Evolutionary conservation across 1,140 invertebrate genomes (phyloP).

Genomic region (Papilio helenus): DNA sequence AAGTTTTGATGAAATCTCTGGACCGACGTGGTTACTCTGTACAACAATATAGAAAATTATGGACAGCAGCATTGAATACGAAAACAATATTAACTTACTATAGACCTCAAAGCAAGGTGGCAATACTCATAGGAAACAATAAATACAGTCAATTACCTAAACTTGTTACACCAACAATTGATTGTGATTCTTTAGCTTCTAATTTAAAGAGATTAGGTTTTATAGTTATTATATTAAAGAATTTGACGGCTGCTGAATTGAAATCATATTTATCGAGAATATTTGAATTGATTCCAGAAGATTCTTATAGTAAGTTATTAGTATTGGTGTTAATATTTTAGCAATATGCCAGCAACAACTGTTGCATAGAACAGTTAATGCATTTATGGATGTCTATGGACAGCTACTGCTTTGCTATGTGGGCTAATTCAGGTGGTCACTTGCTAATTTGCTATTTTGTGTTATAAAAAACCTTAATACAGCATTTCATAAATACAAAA

Average conservation of each 20-base stretch:
- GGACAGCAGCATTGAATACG: constrained; percentile 48
- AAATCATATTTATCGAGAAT: constrained; percentile 60
- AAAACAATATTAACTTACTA: constrained; percentile 61
- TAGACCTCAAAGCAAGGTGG: constrained; percentile 66
- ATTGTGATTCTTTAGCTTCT: constrained; percentile 68
- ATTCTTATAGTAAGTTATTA: constrained; percentile 78
- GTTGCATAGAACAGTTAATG: no score
- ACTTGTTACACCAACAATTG: constrained; percentile 71
- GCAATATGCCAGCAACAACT: no score
- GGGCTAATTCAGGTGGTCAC: no score
- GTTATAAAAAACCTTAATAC: no score
- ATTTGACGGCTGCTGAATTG: constrained; percentile 59
- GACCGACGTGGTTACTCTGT: constrained; percentile 59
- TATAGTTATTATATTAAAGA: constrained; percentile 66
- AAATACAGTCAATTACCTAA: constrained; percentile 72
- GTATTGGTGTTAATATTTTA: constrained; percentile 31
- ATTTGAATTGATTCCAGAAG: constrained; percentile 59
- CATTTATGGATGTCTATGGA: no score
- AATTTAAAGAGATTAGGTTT: constrained; percentile 72
- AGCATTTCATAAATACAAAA: no score
- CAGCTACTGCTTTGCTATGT: no score
- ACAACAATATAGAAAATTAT: constrained; percentile 53
- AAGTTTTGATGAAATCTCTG: constrained; percentile 60
- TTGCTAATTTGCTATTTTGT: no score
- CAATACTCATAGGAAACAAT: constrained; percentile 73